Evolutionary conservation across 2,797 vertebrate species (phyloP).

Genomic region (Meda fulgida): DNA sequence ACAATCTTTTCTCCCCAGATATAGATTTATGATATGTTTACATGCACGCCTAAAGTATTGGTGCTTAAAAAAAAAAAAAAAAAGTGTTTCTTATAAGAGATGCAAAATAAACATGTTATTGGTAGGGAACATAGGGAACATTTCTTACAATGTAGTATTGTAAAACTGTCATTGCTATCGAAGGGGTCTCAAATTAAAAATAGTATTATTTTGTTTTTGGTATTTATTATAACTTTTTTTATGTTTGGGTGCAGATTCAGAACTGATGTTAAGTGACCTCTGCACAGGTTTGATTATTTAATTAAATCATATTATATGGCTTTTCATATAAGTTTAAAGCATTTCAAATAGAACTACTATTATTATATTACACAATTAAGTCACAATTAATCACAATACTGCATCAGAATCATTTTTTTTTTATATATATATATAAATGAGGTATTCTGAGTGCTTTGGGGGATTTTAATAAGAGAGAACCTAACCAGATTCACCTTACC

Average conservation of each 20-base stretch:
- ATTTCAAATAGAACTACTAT: background rate
- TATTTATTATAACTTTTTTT: background rate
- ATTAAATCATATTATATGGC: background rate
- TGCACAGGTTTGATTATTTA: slow-evolving; percentile 1
- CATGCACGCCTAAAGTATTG: background rate
- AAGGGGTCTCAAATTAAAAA: background rate
- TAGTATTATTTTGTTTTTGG: slow-evolving; percentile 3
- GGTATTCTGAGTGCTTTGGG: background rate
- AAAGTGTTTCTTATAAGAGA: background rate
- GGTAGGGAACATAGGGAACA: background rate
- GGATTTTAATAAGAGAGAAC: background rate
- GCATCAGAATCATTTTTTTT: background rate
- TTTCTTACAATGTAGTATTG: background rate
- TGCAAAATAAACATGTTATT: background rate
- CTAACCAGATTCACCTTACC: background rate
- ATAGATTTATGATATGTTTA: background rate
- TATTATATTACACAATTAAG: background rate
- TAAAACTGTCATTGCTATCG: background rate
- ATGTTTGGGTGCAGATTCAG: background rate
- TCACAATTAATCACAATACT: background rate
- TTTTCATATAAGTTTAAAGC: background rate
- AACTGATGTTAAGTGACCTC: background rate
- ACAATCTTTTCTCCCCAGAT: background rate
- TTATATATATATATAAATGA: background rate
- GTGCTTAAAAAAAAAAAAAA: too few species aligned